These are phyloP conservation scores for Lagodon rhomboides DNA, from an alignment of 2,797 vertebrate genomes.

Conservation along the genomic window DNA sequence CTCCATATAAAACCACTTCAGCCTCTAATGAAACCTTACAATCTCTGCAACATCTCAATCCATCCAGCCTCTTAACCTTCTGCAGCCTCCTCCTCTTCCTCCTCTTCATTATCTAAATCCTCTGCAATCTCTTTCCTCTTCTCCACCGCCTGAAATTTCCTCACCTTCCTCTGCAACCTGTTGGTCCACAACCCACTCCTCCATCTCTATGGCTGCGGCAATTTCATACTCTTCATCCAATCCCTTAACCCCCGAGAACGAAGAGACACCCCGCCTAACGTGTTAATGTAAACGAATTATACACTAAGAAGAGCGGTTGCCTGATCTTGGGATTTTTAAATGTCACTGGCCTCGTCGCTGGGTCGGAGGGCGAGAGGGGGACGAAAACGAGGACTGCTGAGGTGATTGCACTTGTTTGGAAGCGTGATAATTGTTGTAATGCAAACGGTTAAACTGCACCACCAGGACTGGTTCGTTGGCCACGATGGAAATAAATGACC, in stretches of 20 bases:
- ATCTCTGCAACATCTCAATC: slow-evolving; percentile 41
- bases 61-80: slow-evolving; percentile 58
- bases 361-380: slow-evolving; percentile 31
- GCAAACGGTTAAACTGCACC: slow-evolving; percentile 73
- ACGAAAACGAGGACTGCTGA: slow-evolving; percentile 19
- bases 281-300: slow-evolving; percentile 27
- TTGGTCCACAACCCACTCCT: slow-evolving; percentile 29
- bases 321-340: slow-evolving; percentile 21
- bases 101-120: slow-evolving; percentile 59
- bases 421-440: slow-evolving; percentile 66
- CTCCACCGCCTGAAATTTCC: slow-evolving; percentile 8
- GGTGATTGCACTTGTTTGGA: slow-evolving; percentile 51
- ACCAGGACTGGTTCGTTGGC: slow-evolving; percentile 70
- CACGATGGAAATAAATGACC: slow-evolving; percentile 84
- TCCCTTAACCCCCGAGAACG: slow-evolving; percentile 20
- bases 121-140: slow-evolving; percentile 38
- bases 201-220: slow-evolving; percentile 11
- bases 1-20: slow-evolving; percentile 57
- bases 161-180: slow-evolving; percentile 34
- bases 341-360: background rate
- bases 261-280: slow-evolving; percentile 11
- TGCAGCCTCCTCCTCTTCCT: slow-evolving; percentile 47
- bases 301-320: slow-evolving; percentile 9
- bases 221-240: slow-evolving; percentile 20
- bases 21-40: slow-evolving; percentile 44